Percentiles rank a stretch among this genome's conserved stretches.
Conservation (phyloP, 1,140 invertebrate genomes). For the Carposina sasakii region DNA sequence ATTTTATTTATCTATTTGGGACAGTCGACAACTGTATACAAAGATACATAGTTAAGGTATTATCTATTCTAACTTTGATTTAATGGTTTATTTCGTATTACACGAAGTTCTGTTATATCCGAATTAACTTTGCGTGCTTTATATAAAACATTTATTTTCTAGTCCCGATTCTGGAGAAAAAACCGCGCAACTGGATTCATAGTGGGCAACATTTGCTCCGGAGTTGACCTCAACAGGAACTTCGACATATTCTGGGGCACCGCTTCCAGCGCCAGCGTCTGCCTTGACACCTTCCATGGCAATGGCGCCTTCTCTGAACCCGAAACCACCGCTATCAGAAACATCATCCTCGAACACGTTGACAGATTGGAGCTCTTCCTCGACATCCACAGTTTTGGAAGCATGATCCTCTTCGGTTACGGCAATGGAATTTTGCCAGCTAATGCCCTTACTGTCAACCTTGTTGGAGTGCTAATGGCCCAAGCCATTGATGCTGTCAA, state of each 20-base stretch:
- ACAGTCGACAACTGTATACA: too few species aligned
- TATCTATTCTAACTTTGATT: too few species aligned
- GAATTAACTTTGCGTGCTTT: too few species aligned
- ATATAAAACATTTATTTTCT: too few species aligned
- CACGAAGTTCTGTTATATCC: too few species aligned
- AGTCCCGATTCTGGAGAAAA: constrained; percentile 77
- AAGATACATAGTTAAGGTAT: too few species aligned
- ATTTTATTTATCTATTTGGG: too few species aligned
- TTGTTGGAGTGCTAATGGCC: constrained; percentile 36
- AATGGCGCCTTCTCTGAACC: constrained; percentile 77
- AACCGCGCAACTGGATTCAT: constrained; percentile 56
- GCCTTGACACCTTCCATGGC: constrained; percentile 79
- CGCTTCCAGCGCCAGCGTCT: constrained; percentile 75
- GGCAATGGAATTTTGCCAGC: constrained; percentile 34
- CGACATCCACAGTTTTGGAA: constrained; percentile 78
- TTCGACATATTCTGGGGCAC: constrained; percentile 76
- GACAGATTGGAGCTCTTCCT: constrained; percentile 71
- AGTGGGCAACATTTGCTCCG: constrained; percentile 55
- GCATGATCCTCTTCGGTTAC: constrained; percentile 74
- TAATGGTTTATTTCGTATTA: too few species aligned
- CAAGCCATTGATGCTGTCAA: constrained; percentile 40
- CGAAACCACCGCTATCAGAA: constrained; percentile 73
- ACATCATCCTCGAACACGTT: constrained; percentile 60
- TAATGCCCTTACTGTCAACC: constrained; percentile 31
- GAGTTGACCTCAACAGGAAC: constrained; percentile 79